Percentiles rank a stretch among this genome's conserved stretches.
Conservation (phyloP, 1,140 invertebrate genomes). For the Diploscapter pachys region DNA sequence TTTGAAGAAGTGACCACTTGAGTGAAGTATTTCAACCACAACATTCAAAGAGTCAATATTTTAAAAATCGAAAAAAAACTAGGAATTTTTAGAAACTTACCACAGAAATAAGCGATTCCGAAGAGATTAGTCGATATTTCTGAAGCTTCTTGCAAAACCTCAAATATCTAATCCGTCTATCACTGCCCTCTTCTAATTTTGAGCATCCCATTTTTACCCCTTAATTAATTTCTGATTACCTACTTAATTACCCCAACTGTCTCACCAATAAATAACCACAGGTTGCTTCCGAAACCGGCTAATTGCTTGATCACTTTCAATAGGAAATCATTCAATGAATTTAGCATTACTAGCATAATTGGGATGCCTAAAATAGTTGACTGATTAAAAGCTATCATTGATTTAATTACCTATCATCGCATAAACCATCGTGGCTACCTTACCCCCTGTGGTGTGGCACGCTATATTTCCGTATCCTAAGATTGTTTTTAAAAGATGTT, state of each 20-base stretch:
- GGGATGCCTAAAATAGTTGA: constrained; percentile 79
- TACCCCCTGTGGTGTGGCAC: constrained; percentile 83
- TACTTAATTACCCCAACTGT: constrained; percentile 1
- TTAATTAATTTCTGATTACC: constrained; percentile 15
- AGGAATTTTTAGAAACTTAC: constrained; percentile 10
- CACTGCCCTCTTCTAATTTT: neutral
- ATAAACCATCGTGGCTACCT: constrained; percentile 90
- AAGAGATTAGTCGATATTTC: neutral
- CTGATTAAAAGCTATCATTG: no score
- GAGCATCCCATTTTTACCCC: neutral
- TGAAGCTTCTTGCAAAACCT: constrained; percentile 5
- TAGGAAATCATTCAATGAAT: constrained; percentile 93
- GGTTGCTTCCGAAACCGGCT: constrained; percentile 17
- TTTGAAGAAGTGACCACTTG: neutral
- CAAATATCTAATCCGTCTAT: neutral
- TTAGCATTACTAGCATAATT: constrained; percentile 84
- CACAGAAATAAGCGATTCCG: no score
- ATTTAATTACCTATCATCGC: constrained; percentile 61
- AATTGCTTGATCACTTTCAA: constrained; percentile 78
- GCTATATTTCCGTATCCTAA: constrained; percentile 91
- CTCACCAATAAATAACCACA: constrained; percentile 29
- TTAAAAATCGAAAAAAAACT: constrained; percentile 2
- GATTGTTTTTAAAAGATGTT: constrained; percentile 38
- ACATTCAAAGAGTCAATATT: neutral
- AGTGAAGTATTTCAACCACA: neutral